Evolutionary conservation across 2,888 invertebrate species (phyloP), one percentile per base, ranked within the genome.

Genomic region (Tachina lurida): DNA sequence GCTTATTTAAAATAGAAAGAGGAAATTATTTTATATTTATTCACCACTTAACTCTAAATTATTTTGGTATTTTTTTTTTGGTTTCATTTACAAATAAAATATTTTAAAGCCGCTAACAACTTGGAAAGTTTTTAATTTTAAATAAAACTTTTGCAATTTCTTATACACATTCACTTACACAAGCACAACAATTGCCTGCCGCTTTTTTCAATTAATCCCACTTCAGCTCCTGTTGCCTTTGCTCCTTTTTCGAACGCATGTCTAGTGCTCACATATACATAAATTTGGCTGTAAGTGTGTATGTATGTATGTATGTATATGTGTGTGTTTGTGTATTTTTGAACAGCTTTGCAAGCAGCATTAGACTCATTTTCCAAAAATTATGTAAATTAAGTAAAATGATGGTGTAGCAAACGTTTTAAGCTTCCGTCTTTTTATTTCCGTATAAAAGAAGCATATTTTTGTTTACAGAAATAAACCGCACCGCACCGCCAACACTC

Each of bases 361-460:
- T 79, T 79, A 76, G 83, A 83, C 76, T 68, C 67, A 68, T 83
- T 86, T 83, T 83, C 81, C 79, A 80, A 81, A 81, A 86, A 86
- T 80, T 86, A 86, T 86, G 86, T 80, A 86, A 86, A 86, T 86
- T 79, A 86, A 83, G 86, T 76, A 83, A 83, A 86, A 83, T 76
- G 83, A 83, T 86, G 86, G 86, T 76, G 79, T 77, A 86, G 76
- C 79, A 83, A 86, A 78, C 79, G 86, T 80, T 86, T 86, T 80
- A 80, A 73, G 73, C 67, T 86, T 83, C 86, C 86, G 86, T 76
- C 76, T 86, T 83, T 83, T 83, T 83, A 83, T 86, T 83, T 83
- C 83, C 86, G 79, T 56, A 83, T 63, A 76, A 73, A 83, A 86
- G 73, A 52, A 86, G 83, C 86, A 86, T 86, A 86, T 86, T 86